Base-by-base conservation (phyloP, 64 coral and sea anemone genomes). In the Montipora sp. region DNA sequence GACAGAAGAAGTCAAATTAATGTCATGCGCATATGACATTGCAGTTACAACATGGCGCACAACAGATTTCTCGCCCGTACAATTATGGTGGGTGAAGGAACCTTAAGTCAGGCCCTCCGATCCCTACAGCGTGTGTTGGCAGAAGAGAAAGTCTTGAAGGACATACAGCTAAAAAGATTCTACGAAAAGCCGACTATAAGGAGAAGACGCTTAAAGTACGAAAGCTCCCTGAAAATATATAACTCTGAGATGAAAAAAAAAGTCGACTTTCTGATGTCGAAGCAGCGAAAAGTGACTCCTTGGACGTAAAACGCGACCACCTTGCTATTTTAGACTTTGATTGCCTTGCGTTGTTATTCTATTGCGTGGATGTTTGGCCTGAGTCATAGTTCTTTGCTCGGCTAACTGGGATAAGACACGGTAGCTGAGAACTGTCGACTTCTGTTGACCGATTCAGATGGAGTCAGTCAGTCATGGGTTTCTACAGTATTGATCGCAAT, bases 111-210 rank as follows among this genome's bases (percentile, higher is more conserved):
- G 18, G 90, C 94, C 5, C 47, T 99, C 13, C 90, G 92, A 77
- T 58, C 94, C 0, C 75, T 99, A 53, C 79, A 89, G 47, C 86
- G 83, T 49, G 78, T 99, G 3, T 93, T 99, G 89, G 81, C 74
- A 48, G 63, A 90, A 74, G 98, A 99, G 59, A 96, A 94, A 61
- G 89, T 96, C 83, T 61, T 91, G 24, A 96, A 96, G 55, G 94
- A 96, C 76, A 90, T 99, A 43, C 92, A 94, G 44, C 70, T 99
- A 2, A 99, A 99, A 24, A 75, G 89, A 66, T 91, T 77, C 46
- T 99, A 94, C 51, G 98, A 99, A 91, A 99, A 99, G 90, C 98
- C 98, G 5, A 99, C 98, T 7, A 80, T 99, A 61, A 99, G 96
- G 88, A 90, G 98, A 45, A 73, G 98, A 72, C 90, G 98, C 85